Evolutionary conservation across 2,113 vertebrate species (phyloP).

Genomic region (Rhinopomastus cyanomelas): DNA sequence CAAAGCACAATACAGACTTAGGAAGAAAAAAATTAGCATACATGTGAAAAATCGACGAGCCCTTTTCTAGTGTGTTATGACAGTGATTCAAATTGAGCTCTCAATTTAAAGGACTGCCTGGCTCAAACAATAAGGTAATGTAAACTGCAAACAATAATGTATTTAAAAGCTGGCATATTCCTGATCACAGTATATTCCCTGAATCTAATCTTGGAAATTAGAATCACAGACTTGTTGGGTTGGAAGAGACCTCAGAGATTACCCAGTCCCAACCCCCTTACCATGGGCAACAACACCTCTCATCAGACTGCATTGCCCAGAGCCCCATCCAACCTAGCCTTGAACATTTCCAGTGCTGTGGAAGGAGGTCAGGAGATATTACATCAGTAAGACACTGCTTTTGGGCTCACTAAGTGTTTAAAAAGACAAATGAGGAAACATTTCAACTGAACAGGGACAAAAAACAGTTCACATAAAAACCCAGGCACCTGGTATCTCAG

Average conservation of each 20-base stretch:
- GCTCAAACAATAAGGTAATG: neutral
- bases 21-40: neutral
- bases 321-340: no score
- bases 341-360: neutral
- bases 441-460: neutral
- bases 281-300: no score
- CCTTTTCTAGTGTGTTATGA: neutral
- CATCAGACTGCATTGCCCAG: no score
- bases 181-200: neutral
- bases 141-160: no score
- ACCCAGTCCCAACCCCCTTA: no score
- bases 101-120: constrained; percentile 25
- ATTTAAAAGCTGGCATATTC: neutral
- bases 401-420: neutral
- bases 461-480: neutral
- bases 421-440: neutral
- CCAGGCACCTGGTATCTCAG: neutral
- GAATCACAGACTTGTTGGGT: no score
- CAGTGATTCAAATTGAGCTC: constrained; percentile 14
- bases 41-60: neutral
- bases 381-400: neutral
- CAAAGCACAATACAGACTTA: constrained; percentile 15
- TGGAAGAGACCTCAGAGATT: no score
- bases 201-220: neutral
- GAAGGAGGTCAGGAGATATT: neutral